phyloP scores from a whole-genome alignment of 2,113 vertebrate species.

The Taurulus bubalis region DNA sequence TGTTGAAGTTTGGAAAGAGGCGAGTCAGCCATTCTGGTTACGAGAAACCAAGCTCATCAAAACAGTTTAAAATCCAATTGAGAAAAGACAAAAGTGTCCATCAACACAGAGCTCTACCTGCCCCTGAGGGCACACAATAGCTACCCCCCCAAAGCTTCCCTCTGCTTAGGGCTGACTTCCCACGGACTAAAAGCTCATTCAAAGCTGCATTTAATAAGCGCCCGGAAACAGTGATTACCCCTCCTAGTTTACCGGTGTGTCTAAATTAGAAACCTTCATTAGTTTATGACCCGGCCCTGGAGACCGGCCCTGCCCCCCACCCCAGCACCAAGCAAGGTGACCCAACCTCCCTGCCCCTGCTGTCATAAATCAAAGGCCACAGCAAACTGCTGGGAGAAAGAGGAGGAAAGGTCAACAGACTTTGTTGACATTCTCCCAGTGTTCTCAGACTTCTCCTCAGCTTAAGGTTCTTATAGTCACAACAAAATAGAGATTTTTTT shows the following conservation, averaged over 20 bases:
- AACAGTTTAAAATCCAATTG: slow-evolving; percentile 67
- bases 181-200: slow-evolving; percentile 77
- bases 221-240: slow-evolving; percentile 83
- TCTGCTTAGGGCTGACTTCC: slow-evolving; percentile 74
- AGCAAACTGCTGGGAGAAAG: slow-evolving; percentile 79
- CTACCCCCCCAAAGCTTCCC: slow-evolving; percentile 58
- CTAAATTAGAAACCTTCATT: slow-evolving; percentile 85
- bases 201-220: slow-evolving; percentile 85
- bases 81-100: slow-evolving; percentile 71
- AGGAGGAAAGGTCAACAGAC: slow-evolving; percentile 83
- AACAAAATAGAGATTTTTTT: slow-evolving; percentile 31
- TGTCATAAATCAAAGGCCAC: slow-evolving; percentile 76
- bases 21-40: slow-evolving; percentile 1
- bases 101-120: slow-evolving; percentile 74
- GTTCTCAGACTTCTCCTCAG: slow-evolving; percentile 38
- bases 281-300: slow-evolving; percentile 80
- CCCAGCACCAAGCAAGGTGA: slow-evolving; percentile 77
- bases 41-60: slow-evolving; percentile 59
- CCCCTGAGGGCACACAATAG: slow-evolving; percentile 72
- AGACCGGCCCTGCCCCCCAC: slow-evolving; percentile 60
- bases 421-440: slow-evolving; percentile 80
- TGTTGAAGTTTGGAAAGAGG: background rate
- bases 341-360: slow-evolving; percentile 70
- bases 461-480: slow-evolving; percentile 50
- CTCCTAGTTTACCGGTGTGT: slow-evolving; percentile 79